Evolutionary conservation across 2,888 invertebrate genomes (phyloP).

Genomic region (Cataglyphis albicans): DNA sequence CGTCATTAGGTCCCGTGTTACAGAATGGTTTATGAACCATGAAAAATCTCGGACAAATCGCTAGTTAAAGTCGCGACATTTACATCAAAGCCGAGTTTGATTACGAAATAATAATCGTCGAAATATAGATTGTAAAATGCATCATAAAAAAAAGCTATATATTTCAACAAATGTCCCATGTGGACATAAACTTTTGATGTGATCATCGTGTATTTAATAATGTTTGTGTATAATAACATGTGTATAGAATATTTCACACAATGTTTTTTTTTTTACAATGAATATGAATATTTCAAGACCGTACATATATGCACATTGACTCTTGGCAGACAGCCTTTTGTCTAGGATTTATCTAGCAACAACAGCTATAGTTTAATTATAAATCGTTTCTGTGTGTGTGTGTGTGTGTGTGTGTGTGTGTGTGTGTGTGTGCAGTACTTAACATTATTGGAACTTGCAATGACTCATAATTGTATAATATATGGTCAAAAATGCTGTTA

Average conservation of each 20-base stretch:
- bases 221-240: neutral
- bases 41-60: conserved; percentile 52
- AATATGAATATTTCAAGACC: conserved; percentile 33
- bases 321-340: conserved; percentile 64
- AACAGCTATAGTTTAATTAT: conserved; percentile 71
- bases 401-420: too few species aligned
- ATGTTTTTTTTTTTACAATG: neutral
- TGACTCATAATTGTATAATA: neutral
- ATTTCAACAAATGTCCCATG: neutral
- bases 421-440: conserved; percentile 59
- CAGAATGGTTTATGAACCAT: conserved; percentile 39
- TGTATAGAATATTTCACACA: neutral
- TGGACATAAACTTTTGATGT: neutral
- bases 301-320: neutral
- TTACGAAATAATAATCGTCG: conserved; percentile 2
- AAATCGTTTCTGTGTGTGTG: conserved; percentile 25
- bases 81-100: conserved; percentile 9
- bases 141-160: neutral
- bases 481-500: neutral
- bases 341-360: conserved; percentile 77
- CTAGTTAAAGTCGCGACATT: neutral
- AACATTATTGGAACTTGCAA: conserved; percentile 65
- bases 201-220: neutral
- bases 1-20: conserved; percentile 26
- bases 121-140: neutral